phyloP scores from a whole-genome alignment of 2,797 vertebrate species.

The Schizothorax lantsangensis region DNA sequence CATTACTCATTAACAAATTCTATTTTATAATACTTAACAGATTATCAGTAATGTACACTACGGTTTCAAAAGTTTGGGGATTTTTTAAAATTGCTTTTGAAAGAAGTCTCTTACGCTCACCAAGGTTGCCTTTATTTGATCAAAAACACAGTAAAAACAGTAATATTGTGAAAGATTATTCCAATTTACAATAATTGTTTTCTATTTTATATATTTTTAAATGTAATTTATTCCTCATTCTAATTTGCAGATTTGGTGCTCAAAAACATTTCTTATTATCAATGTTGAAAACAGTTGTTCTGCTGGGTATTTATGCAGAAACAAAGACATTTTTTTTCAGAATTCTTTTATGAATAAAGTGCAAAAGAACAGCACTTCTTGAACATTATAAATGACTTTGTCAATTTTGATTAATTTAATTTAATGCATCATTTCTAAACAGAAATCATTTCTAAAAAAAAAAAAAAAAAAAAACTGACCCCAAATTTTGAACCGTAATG shows the following conservation, averaged over 20 bases:
- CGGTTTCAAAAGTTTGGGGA: background rate
- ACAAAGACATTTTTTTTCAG: too few species aligned
- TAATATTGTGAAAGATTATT: background rate
- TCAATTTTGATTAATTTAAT: background rate
- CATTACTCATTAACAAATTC: background rate
- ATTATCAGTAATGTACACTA: background rate
- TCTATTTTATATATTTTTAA: background rate
- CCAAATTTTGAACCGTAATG: background rate
- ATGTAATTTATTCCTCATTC: background rate
- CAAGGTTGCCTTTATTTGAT: background rate
- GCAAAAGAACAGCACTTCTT: background rate
- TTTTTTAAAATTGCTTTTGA: background rate
- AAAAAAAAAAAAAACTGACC: background rate
- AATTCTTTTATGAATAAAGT: background rate
- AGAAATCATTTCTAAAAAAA: background rate
- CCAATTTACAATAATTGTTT: background rate
- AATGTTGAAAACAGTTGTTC: background rate
- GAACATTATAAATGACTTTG: background rate
- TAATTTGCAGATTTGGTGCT: background rate
- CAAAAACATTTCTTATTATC: background rate
- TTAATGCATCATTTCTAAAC: background rate
- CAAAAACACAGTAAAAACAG: background rate
- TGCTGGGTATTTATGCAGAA: background rate
- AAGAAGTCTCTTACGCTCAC: background rate
- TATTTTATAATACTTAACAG: background rate